phyloP scores from a whole-genome alignment of 2,797 vertebrate species.

The Steatocranus sp. region DNA sequence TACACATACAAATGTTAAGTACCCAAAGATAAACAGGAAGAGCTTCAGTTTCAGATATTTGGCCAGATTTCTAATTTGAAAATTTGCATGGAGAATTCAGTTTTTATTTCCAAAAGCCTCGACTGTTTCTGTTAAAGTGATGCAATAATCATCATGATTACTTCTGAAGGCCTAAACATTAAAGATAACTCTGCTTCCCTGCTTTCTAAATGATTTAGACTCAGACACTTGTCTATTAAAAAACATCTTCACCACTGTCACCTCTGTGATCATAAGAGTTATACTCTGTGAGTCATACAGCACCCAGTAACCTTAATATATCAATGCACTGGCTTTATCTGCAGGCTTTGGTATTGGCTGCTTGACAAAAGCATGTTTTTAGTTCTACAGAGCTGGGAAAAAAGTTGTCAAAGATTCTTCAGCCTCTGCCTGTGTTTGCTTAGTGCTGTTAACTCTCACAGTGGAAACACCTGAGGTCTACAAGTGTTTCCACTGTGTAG shows the following conservation, averaged over 20 bases:
- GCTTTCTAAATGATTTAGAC: background rate
- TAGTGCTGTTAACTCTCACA: background rate
- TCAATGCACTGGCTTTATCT: background rate
- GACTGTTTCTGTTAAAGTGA: background rate
- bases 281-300: background rate
- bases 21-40: background rate
- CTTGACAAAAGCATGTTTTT: background rate
- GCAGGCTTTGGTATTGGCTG: background rate
- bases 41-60: background rate
- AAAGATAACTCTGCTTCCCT: background rate
- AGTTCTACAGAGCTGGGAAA: background rate
- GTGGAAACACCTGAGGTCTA: conserved; percentile 20
- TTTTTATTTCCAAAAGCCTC: background rate
- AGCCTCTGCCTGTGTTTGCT: background rate
- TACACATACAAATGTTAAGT: background rate
- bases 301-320: background rate
- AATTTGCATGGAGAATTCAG: background rate
- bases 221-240: background rate
- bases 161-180: background rate
- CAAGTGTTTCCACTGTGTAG: no score
- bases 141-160: background rate
- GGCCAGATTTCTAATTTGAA: background rate
- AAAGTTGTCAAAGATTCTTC: conserved; percentile 1
- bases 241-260: background rate
- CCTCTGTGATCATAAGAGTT: background rate